Evolutionary conservation across 2,888 invertebrate genomes (phyloP).

Genomic region (Eremobia ochroleuca): DNA sequence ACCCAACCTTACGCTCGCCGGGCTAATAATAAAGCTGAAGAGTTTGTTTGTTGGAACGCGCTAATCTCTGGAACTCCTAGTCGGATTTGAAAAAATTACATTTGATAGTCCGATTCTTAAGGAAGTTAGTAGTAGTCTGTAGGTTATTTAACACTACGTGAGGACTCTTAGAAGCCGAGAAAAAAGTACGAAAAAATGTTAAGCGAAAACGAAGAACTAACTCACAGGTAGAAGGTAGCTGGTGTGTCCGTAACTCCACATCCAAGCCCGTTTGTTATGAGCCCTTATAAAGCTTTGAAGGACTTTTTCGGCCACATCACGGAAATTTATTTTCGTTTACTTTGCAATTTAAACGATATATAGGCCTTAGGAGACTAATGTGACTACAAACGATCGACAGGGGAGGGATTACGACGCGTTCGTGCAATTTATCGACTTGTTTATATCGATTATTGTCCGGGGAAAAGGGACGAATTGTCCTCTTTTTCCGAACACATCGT

Average conservation of each 20-base stretch:
- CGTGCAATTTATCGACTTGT: slow-evolving; percentile 49
- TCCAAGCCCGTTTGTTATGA: neutral
- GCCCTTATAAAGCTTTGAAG: neutral
- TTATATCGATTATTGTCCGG: slow-evolving; percentile 23
- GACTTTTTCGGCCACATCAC: neutral
- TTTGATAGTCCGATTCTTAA: too few species aligned
- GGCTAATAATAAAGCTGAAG: too few species aligned
- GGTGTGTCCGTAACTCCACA: neutral
- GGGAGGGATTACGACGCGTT: slow-evolving; percentile 24
- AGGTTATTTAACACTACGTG: too few species aligned
- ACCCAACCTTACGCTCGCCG: too few species aligned
- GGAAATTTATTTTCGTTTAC: slow-evolving; percentile 1
- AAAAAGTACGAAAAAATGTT: too few species aligned
- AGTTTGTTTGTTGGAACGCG: too few species aligned
- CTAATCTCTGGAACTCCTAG: too few species aligned
- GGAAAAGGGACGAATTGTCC: neutral
- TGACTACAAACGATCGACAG: slow-evolving; percentile 5
- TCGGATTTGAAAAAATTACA: too few species aligned
- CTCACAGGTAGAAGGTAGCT: too few species aligned
- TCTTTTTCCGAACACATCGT: neutral
- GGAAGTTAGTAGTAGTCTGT: too few species aligned
- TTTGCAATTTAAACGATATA: slow-evolving; percentile 28
- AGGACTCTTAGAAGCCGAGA: too few species aligned
- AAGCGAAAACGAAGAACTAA: too few species aligned
- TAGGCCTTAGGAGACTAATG: slow-evolving; percentile 10